These are phyloP conservation scores for Matsumurasca onukii DNA, from an alignment of 1,140 invertebrate genomes.

Conservation along the genomic window DNA sequence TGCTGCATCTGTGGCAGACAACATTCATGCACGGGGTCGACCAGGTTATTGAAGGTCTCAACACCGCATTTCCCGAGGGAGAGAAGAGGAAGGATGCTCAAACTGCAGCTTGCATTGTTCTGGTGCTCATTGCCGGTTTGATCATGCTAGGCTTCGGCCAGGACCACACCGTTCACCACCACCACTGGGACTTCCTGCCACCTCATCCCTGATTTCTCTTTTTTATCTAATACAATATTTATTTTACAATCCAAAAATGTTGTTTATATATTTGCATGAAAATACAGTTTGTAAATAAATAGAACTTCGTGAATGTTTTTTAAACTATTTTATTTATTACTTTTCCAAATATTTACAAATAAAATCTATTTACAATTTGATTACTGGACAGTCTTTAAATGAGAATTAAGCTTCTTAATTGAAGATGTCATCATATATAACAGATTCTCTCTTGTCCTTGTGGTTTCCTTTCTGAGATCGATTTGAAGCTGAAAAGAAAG, in stretches of 20 bases:
- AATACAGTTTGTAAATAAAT: neutral
- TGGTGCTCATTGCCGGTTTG: constrained; percentile 70
- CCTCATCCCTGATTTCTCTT: constrained; percentile 30
- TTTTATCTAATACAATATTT: constrained; percentile 8
- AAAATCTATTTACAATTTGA: neutral
- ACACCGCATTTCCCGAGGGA: constrained; percentile 44
- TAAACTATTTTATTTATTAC: neutral
- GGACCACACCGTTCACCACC: constrained; percentile 70
- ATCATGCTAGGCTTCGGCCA: constrained; percentile 68
- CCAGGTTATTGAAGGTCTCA: constrained; percentile 30
- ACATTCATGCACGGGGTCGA: constrained; percentile 22
- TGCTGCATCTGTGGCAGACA: constrained; percentile 35
- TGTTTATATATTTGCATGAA: neutral
- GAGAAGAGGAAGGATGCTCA: constrained; percentile 65
- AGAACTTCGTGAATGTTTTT: neutral
- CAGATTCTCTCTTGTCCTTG: constrained; percentile 68
- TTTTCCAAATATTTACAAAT: neutral
- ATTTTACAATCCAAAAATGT: neutral
- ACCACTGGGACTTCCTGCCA: constrained; percentile 75
- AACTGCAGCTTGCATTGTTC: constrained; percentile 68
- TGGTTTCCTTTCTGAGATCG: constrained; percentile 80
- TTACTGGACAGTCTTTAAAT: too few species aligned
- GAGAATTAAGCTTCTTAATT: neutral
- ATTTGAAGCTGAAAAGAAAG: constrained; percentile 61
- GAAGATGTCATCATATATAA: constrained; percentile 63